Base-by-base conservation (phyloP, 1,140 invertebrate genomes). In the Zaprionus davidi region DNA sequence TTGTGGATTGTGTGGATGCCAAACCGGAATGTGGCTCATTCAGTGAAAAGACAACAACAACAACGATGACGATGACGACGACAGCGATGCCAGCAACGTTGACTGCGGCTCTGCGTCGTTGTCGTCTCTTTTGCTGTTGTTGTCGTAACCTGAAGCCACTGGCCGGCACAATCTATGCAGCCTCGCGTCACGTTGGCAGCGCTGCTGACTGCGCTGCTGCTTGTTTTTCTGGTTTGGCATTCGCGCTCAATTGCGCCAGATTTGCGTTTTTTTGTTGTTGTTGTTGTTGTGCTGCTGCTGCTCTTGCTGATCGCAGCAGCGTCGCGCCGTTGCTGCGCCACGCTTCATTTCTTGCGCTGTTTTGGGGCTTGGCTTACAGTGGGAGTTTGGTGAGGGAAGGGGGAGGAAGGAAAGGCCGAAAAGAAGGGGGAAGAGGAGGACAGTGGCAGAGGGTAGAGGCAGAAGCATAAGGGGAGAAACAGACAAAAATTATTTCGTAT, bases 11-110 rank as follows among this genome's bases (percentile, higher is more conserved):
- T 60, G 65, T 87, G 75, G 87, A 79, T 71, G 72, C 74, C 84
- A 88, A 88, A 88, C 85, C 85, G 85, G 85, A 90, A 88, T 88
- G 85, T 88, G 85, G 85, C 85, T 88, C 85, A 88, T 88, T 88
- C 85, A 88, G 85, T 90, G 85, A 88, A 88, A 88, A 90, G 84
- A 86, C 80, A 46, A n/a, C 41, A n/a, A 17, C n/a, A 9, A 1
- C n/a, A n/a, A 34, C 31, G 3, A 34, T 3, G 3, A 34, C 31
- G 31, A 34, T 34, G 31, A 34, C 31, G 9, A 34, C 31, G 31
- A 34, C 26, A 28, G 26, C 75, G 79, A 71, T 26, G 24, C 24
- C 24, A 24, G 24, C 24, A 24, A 24, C 68, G 78, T 31, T 70
- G 64, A 67, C 31, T 65, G 46, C 55, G 75, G 59, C 74, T 51